phyloP scores from a whole-genome alignment of 2,888 invertebrate genomes.

The Xanthia icteritia region DNA sequence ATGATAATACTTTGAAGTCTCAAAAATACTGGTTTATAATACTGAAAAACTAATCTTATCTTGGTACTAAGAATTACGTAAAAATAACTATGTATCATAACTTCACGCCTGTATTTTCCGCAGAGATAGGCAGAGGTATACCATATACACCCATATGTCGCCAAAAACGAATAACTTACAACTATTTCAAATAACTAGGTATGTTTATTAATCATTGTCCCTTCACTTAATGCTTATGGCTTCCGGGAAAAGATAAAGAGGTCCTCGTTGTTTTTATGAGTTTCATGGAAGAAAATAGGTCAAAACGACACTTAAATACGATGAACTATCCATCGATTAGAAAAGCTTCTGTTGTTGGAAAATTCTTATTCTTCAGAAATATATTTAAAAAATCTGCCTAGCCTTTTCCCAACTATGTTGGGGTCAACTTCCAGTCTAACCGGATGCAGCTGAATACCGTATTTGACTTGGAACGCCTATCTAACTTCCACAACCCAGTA shows the following conservation, averaged over 20 bases:
- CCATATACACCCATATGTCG: too few relatives aligned
- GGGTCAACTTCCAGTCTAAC: too few relatives aligned
- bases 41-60: neutral
- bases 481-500: too few relatives aligned
- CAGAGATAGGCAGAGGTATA: too few relatives aligned
- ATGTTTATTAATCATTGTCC: constrained; percentile 29
- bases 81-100: constrained; percentile 3
- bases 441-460: too few relatives aligned
- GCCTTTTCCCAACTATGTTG: too few relatives aligned
- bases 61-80: neutral
- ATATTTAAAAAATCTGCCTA: too few relatives aligned
- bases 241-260: constrained; percentile 44
- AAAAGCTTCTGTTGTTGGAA: constrained; percentile 2
- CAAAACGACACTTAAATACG: constrained; percentile 35
- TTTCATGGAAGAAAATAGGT: constrained; percentile 46
- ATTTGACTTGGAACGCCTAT: too few relatives aligned
- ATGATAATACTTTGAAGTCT: neutral
- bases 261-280: constrained; percentile 52
- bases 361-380: constrained; percentile 19
- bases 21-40: constrained; percentile 1
- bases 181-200: too few relatives aligned
- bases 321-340: constrained; percentile 46
- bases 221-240: constrained; percentile 31
- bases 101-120: too few relatives aligned
- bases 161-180: too few relatives aligned